Evolutionary conservation across 2,888 invertebrate genomes (phyloP).

Genomic region (Odontocerum albicorne): DNA sequence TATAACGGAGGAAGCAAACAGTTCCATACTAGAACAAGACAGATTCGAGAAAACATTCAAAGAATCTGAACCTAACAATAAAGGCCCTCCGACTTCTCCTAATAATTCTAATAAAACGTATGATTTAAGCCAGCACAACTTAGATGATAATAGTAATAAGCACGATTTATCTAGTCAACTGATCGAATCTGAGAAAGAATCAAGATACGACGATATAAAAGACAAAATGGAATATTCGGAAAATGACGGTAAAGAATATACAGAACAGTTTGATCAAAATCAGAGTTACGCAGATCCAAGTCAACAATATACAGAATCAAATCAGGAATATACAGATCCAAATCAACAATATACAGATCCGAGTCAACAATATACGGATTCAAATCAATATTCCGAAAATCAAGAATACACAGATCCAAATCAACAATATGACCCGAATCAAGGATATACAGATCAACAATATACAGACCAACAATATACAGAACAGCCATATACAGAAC

Average conservation of each 20-base stretch:
- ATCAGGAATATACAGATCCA: slow-evolving; percentile 44
- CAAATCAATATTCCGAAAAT: slow-evolving; percentile 12
- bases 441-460: neutral
- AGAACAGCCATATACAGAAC: slow-evolving; percentile 7
- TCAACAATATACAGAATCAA: slow-evolving; percentile 43
- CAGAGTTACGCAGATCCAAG: slow-evolving; percentile 43
- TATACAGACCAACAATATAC: neutral
- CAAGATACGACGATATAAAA: slow-evolving; percentile 8
- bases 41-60: slow-evolving; percentile 27
- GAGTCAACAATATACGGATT: slow-evolving; percentile 20
- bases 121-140: slow-evolving; percentile 20
- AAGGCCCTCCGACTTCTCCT: slow-evolving; percentile 16
- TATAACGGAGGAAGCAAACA: slow-evolving; percentile 11
- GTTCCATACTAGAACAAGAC: slow-evolving; percentile 11
- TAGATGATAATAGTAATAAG: slow-evolving; percentile 19
- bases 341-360: slow-evolving; percentile 44
- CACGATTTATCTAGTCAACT: neutral
- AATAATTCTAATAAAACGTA: neutral
- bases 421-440: slow-evolving; percentile 3
- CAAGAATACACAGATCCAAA: neutral
- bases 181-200: slow-evolving; percentile 7
- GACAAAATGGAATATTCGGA: slow-evolving; percentile 43
- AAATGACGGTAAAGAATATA: slow-evolving; percentile 43
- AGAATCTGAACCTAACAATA: slow-evolving; percentile 16
- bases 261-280: slow-evolving; percentile 38